A percentile compares a stretch with the other conserved stretches of the same genome.
Conservation (phyloP, 2,113 vertebrate genomes). For the Dermatemys mawii region DNA sequence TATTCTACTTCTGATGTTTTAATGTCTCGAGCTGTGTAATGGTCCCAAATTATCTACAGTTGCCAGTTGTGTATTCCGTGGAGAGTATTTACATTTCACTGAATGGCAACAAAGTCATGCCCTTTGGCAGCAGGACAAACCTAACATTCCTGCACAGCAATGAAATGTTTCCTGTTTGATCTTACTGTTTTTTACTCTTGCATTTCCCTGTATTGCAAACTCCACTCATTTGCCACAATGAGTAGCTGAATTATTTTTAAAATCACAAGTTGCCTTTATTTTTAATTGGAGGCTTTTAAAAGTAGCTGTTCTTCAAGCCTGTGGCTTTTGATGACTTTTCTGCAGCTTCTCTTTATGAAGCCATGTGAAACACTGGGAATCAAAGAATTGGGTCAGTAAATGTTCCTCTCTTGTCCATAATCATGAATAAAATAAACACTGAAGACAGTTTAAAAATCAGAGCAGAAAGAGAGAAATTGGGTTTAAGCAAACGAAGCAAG, state of each 20-base stretch:
- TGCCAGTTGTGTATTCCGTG: not conserved
- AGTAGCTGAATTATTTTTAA: not conserved
- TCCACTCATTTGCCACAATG: not conserved
- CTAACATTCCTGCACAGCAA: not conserved
- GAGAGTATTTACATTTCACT: not conserved
- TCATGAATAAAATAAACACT: not conserved
- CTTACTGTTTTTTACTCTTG: not conserved
- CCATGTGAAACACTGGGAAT: not conserved
- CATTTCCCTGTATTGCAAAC: not conserved
- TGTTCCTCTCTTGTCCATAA: not conserved
- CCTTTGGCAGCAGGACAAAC: not conserved
- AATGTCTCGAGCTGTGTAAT: accelerated
- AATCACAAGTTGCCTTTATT: not conserved
- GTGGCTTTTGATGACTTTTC: not conserved
- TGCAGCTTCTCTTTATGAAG: not conserved
- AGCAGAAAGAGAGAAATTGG: not conserved
- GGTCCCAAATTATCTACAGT: accelerated
- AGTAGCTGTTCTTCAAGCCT: not conserved
- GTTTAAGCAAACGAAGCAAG: not conserved
- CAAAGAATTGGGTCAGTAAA: not conserved
- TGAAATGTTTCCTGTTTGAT: not conserved
- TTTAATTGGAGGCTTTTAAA: not conserved
- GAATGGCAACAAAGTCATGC: not conserved
- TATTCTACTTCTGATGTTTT: not conserved
- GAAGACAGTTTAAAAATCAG: not conserved